Percentiles rank a stretch among this genome's conserved stretches.
Evolutionary conservation across 2,113 vertebrate species (phyloP).

Genomic region (zebrafish (Danio rerio)): GRCz12tu NC_133193.1:15691001-15691500

Average conservation of each 20-base stretch:
- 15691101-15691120: no score
- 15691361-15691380: background rate
- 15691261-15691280: background rate
- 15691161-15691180: no score
- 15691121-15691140: no score
- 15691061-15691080: no score
- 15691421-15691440: background rate
- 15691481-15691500: slow-evolving; percentile 36
- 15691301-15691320: background rate
- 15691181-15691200: background rate
- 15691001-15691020: no score
- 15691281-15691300: background rate
- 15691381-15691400: background rate
- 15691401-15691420: background rate
- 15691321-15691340: background rate
- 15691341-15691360: background rate
- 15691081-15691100: no score
- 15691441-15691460: background rate
- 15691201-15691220: background rate
- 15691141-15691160: no score
- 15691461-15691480: background rate
- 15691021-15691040: no score
- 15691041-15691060: no score
- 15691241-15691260: no score
- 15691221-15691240: background rate